Evolutionary conservation across 2,888 invertebrate genomes (phyloP), one percentile per base, ranked within the genome.

Genomic region (Augochlorella aurata): DNA sequence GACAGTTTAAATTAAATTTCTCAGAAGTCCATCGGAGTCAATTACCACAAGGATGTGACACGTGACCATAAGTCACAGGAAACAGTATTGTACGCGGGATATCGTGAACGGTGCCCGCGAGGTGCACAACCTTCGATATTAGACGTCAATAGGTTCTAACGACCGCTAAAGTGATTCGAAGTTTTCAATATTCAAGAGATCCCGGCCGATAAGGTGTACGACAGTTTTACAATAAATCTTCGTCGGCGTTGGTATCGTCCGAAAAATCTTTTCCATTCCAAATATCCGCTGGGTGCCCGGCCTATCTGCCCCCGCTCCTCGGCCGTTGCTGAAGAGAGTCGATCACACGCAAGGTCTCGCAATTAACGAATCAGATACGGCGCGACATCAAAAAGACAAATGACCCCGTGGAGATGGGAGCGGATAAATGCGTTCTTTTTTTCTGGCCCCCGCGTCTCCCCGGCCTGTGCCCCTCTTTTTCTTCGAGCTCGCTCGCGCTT

Each of bases 331-430:
- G 73, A 70, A 44, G 84, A 82, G 89, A 89, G 85, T 85, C 88
- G 83, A 89, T 90, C 87, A 82, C 88, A 87, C 88, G 88, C 90
- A 83, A 86, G 87, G 84, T 83, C 85, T 86, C 87, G 90, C 90
- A 90, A 90, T 90, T 90, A 90, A 89, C 90, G 87, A 89, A 90
- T 90, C 89, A 88, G 89, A 90, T 90, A 90, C 85, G 87, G 82
- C 85, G 88, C 89, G 88, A 90, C 90, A 90, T 90, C 87, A 88
- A 88, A 90, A 90, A 90, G 90, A 90, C 90, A 90, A 90, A 90
- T 90, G 87, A 89, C 85, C 86, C 77, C 75, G 76, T 83, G 74
- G 82, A 85, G 88, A 86, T 89, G 84, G 84, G 81, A 88, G 82
- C 84, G 85, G 90, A 89, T 90, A 90, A 89, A 85, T 81, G 84